Base-by-base conservation (phyloP, 2,113 vertebrate genomes). In the Dromiciops gliroides region DNA sequence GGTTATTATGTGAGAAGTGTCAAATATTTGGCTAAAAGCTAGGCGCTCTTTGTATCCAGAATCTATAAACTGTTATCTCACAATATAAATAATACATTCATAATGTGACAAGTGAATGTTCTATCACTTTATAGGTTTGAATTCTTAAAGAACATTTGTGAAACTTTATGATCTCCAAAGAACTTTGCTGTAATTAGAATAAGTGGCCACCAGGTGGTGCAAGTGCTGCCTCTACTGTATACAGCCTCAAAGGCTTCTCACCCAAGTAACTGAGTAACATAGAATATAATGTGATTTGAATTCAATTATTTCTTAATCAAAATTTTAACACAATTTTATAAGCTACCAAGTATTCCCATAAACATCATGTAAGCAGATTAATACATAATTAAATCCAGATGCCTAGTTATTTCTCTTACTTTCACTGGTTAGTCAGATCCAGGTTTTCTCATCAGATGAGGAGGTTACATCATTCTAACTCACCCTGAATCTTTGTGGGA, bases 221-320 rank as follows among this genome's bases (percentile, higher is more conserved):
- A n/a, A 75, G 67, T 19, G 67, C 37, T 44, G 67, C 37, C 31
- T n/a, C 5, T 5, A 75, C 16, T n/a, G 37, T n/a, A n/a, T n/a
- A n/a, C n/a, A 14, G 16, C 67, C 67, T n/a, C 67, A n/a, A 31
- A 37, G 37, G 16, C 37, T 75, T 75, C 16, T 75, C 37, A n/a
- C 4, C 14, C 1, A n/a, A 0, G 1, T 37, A 10, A 31, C 37
- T n/a, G 14, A 75, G 14, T 75, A 16, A n/a, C 4, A 26, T 8
- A 75, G 37, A 19, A 75, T 75, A n/a, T 6, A 22, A 19, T 3
- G 0, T 75, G 16, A 75, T n/a, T 75, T 75, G 14, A n/a, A 7
- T 75, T 75, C 37, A n/a, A n/a, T 75, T 75, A 75, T 14, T 16
- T 75, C n/a, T 67, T 28, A 37, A 67, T 12, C 0, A 67, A 14